Evolutionary conservation across 2,888 invertebrate species (phyloP).

Genomic region (Tiphia femorata): DNA sequence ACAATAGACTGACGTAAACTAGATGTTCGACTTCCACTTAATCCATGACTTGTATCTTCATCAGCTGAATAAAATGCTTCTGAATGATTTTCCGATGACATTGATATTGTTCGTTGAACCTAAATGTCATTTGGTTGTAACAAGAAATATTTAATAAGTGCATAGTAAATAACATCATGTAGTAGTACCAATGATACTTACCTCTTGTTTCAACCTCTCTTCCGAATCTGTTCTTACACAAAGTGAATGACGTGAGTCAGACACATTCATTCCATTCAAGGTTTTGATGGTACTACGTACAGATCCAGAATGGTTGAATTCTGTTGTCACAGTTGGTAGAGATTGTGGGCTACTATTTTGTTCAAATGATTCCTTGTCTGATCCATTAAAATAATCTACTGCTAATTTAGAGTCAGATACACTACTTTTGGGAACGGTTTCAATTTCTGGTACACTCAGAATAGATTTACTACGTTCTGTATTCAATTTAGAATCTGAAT

Average conservation of each 20-base stretch:
- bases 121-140: slow-evolving; percentile 30
- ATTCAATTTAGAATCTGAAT: slow-evolving; percentile 80
- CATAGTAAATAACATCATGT: background rate
- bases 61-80: slow-evolving; percentile 95
- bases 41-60: slow-evolving; percentile 80
- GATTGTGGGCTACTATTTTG: slow-evolving; percentile 60
- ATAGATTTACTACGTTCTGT: slow-evolving; percentile 70
- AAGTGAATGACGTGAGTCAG: slow-evolving; percentile 79
- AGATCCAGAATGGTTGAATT: slow-evolving; percentile 43
- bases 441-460: slow-evolving; percentile 70
- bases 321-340: slow-evolving; percentile 54
- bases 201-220: slow-evolving; percentile 74
- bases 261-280: slow-evolving; percentile 71
- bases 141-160: background rate
- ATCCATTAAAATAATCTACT: slow-evolving; percentile 78
- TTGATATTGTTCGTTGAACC: slow-evolving; percentile 86
- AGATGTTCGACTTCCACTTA: slow-evolving; percentile 75
- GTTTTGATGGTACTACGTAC: slow-evolving; percentile 69
- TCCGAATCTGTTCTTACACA: slow-evolving; percentile 74
- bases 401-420: slow-evolving; percentile 88
- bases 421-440: slow-evolving; percentile 81
- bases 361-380: slow-evolving; percentile 56
- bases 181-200: slow-evolving; percentile 34
- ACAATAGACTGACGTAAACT: slow-evolving; percentile 78
- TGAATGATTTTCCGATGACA: slow-evolving; percentile 91